Conservation (phyloP, 2,797 vertebrate species). For the Sebastes vulpes region DNA sequence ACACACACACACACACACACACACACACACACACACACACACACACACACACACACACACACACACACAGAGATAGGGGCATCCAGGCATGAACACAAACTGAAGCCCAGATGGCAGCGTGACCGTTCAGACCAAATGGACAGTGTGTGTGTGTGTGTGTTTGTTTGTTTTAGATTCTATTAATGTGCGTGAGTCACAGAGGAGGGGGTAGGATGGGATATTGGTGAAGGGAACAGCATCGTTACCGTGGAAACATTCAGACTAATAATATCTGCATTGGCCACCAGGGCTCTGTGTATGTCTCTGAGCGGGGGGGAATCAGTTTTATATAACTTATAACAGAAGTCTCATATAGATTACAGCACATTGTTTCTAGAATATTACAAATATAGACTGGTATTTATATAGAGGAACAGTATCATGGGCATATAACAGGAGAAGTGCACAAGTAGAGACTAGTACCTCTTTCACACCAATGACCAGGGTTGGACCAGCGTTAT, state of each 20-base stretch:
- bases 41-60: too few relatives aligned
- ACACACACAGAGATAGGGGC: background rate
- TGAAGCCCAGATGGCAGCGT: constrained; percentile 34
- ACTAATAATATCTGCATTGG: background rate
- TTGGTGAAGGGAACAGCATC: background rate
- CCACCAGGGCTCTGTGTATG: background rate
- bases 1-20: background rate
- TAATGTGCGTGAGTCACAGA: background rate
- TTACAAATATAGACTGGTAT: background rate
- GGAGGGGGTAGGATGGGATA: background rate
- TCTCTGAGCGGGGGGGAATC: background rate
- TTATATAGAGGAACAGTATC: background rate
- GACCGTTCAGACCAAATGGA: constrained; percentile 29
- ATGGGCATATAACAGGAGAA: too few relatives aligned
- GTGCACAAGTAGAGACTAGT: too few relatives aligned
- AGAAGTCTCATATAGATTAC: background rate
- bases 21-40: too few relatives aligned
- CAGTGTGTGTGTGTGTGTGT: background rate
- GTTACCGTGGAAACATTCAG: constrained; percentile 32
- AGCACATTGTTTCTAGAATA: background rate
- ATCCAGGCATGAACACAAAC: constrained; percentile 37
- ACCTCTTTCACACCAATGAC: too few relatives aligned
- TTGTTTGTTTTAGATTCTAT: background rate
- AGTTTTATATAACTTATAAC: background rate
- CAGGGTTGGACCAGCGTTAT: too few relatives aligned